These are phyloP conservation scores for Eptatretus burgeri DNA, from an alignment of 2,113 vertebrate genomes.

Conservation along the genomic window DNA sequence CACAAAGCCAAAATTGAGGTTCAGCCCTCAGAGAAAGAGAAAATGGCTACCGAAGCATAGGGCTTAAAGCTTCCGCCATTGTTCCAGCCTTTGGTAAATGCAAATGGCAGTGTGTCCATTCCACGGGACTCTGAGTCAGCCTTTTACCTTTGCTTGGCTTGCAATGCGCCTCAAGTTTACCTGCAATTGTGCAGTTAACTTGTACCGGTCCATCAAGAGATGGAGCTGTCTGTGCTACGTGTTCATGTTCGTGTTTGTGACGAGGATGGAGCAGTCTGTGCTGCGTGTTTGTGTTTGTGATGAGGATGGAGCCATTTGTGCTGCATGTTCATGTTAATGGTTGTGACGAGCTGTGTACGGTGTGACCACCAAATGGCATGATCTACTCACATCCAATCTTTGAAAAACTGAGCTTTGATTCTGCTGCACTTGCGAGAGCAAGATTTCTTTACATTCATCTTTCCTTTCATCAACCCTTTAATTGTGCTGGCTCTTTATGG, in stretches of 20 bases:
- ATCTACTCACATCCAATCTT: too few species aligned
- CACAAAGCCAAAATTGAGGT: slow-evolving; percentile 96
- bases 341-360: too few species aligned
- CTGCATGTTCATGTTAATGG: too few species aligned
- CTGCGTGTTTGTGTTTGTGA: too few species aligned
- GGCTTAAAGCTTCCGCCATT: slow-evolving; percentile 32
- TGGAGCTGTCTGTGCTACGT: slow-evolving; percentile 14
- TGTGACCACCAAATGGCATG: too few species aligned
- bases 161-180: slow-evolving; percentile 8
- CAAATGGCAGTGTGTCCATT: slow-evolving; percentile 29
- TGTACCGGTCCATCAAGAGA: slow-evolving; percentile 15
- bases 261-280: neutral
- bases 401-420: too few species aligned
- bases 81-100: slow-evolving; percentile 21
- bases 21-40: slow-evolving; percentile 98
- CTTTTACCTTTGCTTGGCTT: slow-evolving; percentile 12
- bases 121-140: slow-evolving; percentile 23
- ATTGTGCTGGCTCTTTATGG: too few species aligned
- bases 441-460: too few species aligned
- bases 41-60: slow-evolving; percentile 86
- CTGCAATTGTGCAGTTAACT: slow-evolving; percentile 13
- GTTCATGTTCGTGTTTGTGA: slow-evolving; percentile 11
- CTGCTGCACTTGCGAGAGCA: too few species aligned
- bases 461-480: too few species aligned
- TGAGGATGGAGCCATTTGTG: too few species aligned